phyloP scores from a whole-genome alignment of 2,888 invertebrate species.

The Caenorhabditis sulstoni region DNA sequence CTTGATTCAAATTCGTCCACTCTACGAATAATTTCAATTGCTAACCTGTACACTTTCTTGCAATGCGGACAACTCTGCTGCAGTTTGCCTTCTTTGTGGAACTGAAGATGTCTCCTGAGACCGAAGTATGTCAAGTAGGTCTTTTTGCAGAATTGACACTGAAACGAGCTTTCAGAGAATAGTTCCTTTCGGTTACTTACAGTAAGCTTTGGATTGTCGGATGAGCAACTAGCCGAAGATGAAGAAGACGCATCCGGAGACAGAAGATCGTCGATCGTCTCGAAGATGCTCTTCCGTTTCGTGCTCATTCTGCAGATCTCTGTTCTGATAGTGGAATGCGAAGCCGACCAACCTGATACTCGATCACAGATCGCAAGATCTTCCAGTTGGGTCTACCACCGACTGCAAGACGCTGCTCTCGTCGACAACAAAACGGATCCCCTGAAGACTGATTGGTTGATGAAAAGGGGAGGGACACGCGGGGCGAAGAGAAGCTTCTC shows the following conservation, averaged over 20 bases:
- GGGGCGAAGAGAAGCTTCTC: neutral
- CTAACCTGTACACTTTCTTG: conserved; percentile 66
- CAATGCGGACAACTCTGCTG: conserved; percentile 68
- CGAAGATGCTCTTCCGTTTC: conserved; percentile 55
- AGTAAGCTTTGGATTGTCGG: conserved; percentile 39
- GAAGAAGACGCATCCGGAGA: conserved; percentile 47
- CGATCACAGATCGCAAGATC: neutral
- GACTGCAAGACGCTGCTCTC: neutral
- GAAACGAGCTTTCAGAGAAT: conserved; percentile 5
- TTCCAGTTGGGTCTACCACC: conserved; percentile 14
- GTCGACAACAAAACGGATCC: conserved; percentile 28
- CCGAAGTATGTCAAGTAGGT: conserved; percentile 65
- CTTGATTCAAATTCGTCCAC: no score
- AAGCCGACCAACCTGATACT: conserved; percentile 2
- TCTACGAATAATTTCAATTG: no score
- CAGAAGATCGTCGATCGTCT: conserved; percentile 55
- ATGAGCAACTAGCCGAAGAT: conserved; percentile 25
- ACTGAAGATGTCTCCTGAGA: conserved; percentile 62
- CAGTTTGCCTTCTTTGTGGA: conserved; percentile 65
- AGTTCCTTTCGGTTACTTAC: conserved; percentile 1
- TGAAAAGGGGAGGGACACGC: conserved; percentile 26
- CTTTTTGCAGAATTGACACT: conserved; percentile 66
- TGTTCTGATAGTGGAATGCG: neutral
- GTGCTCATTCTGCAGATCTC: conserved; percentile 4
- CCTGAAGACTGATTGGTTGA: conserved; percentile 44